Conservation (phyloP, 1,140 invertebrate genomes). For the Schlechtendalia chinensis region DNA sequence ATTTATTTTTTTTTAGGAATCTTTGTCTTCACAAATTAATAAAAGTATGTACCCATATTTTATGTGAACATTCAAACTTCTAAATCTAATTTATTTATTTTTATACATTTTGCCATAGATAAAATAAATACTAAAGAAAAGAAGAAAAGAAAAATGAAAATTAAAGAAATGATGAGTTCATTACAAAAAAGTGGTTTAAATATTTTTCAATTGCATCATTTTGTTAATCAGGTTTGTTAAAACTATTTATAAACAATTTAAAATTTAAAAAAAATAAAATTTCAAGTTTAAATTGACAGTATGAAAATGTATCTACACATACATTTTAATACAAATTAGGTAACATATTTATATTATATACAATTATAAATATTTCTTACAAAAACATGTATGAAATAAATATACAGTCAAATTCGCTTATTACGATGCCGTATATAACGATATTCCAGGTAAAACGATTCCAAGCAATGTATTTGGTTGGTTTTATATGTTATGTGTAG, state of each 20-base stretch:
- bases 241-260: not conserved
- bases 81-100: not conserved
- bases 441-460: no score
- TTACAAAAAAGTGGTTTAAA: not conserved
- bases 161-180: conserved; percentile 1
- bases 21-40: not conserved
- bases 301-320: no score
- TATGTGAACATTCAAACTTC: not conserved
- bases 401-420: no score
- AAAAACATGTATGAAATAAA: no score
- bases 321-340: no score
- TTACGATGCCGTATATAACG: no score
- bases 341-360: no score
- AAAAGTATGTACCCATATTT: not conserved
- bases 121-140: not conserved
- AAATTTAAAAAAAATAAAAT: not conserved
- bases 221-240: conserved; percentile 34
- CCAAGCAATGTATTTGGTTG: no score
- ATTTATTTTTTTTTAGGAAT: not conserved
- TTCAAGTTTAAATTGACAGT: no score
- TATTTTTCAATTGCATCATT: conserved; percentile 17
- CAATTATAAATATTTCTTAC: no score
- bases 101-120: not conserved
- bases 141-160: not conserved
- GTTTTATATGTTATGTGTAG: no score